A percentile compares a stretch with the other conserved stretches of the same genome.
Conservation (phyloP, 2,888 invertebrate genomes). For the Luffia ferchaultella region DNA sequence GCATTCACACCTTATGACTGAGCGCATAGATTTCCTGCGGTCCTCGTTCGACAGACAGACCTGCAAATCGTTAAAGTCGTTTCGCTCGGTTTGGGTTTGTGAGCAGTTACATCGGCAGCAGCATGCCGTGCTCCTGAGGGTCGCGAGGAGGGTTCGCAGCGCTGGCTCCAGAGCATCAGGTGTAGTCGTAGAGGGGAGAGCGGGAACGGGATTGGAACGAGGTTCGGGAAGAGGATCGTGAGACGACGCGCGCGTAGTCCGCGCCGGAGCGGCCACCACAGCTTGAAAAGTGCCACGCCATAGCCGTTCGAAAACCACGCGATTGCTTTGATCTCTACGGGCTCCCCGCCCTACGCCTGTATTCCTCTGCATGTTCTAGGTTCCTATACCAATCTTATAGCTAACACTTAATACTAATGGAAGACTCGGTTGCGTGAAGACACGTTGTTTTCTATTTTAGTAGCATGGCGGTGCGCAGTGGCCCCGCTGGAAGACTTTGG, state of each 20-base stretch:
- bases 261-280: constrained; percentile 38
- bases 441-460: constrained; percentile 19
- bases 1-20: constrained; percentile 71
- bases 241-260: constrained; percentile 41
- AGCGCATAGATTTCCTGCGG: constrained; percentile 68
- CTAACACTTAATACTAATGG: constrained; percentile 45
- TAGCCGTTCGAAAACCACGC: constrained; percentile 74
- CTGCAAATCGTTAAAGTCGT: constrained; percentile 54
- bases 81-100: constrained; percentile 23
- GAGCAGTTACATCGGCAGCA: constrained; percentile 56
- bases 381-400: neutral
- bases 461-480: constrained; percentile 28
- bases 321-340: constrained; percentile 63
- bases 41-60: constrained; percentile 60
- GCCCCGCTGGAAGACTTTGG: constrained; percentile 45
- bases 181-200: constrained; percentile 11
- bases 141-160: constrained; percentile 43
- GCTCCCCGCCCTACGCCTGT: constrained; percentile 39
- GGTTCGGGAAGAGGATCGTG: constrained; percentile 34
- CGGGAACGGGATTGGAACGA: constrained; percentile 19
- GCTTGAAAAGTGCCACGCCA: constrained; percentile 74
- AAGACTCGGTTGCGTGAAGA: constrained; percentile 61
- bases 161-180: constrained; percentile 55
- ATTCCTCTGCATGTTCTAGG: constrained; percentile 39
- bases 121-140: constrained; percentile 37